Conservation (phyloP, 2,888 invertebrate genomes). For the Trichogramma evanescens region DNA sequence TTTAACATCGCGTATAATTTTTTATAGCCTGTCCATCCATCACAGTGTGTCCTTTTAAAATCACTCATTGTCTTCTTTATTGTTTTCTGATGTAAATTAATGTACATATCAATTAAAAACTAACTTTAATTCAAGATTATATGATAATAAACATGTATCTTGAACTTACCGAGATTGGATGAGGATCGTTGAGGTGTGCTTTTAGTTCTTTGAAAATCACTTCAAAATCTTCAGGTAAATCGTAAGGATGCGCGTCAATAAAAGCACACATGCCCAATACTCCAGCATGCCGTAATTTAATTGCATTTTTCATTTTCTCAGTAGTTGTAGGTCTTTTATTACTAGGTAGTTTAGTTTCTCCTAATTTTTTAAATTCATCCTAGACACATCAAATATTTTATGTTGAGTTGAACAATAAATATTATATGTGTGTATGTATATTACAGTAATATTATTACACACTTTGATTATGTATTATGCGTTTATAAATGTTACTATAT, state of each 20-base stretch:
- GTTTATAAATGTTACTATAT: background rate
- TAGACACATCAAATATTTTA: constrained; percentile 28
- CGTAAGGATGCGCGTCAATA: constrained; percentile 81
- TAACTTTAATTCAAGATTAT: background rate
- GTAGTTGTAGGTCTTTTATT: constrained; percentile 23
- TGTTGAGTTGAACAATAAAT: background rate
- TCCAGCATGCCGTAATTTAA: constrained; percentile 69
- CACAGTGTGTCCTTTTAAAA: constrained; percentile 87
- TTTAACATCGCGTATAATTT: constrained; percentile 79
- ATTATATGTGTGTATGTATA: background rate
- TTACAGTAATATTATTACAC: no score
- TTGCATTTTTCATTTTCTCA: constrained; percentile 28
- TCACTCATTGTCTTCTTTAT: constrained; percentile 79
- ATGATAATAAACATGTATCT: background rate
- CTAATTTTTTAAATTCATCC: constrained; percentile 55
- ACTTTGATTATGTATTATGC: background rate
- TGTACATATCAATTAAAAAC: background rate
- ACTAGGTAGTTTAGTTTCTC: constrained; percentile 45
- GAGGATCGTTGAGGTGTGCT: constrained; percentile 78
- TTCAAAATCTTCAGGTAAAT: constrained; percentile 70
- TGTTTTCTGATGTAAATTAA: constrained; percentile 54
- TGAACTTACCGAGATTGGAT: constrained; percentile 71
- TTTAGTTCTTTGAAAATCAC: constrained; percentile 72
- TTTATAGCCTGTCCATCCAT: constrained; percentile 82
- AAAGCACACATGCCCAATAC: constrained; percentile 84